phyloP scores from a whole-genome alignment of 2,113 vertebrate genomes.

The Lethenteron camtschaticum region DNA sequence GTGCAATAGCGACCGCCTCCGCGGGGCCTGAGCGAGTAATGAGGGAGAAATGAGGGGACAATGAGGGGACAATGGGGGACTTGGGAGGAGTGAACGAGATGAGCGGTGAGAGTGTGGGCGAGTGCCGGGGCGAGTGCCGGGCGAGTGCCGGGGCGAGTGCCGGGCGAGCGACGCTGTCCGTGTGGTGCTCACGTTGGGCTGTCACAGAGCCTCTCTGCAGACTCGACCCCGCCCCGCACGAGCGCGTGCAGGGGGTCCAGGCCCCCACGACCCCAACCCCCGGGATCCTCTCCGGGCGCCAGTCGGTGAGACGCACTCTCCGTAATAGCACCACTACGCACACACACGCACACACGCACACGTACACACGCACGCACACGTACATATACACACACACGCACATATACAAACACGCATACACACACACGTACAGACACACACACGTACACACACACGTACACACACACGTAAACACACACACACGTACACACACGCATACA shows the following conservation, averaged over 20 bases:
- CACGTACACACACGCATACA: too few species aligned
- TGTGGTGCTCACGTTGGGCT: constrained; percentile 50
- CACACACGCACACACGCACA: too few species aligned
- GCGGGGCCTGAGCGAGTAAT: constrained; percentile 37
- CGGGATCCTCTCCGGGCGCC: constrained; percentile 60
- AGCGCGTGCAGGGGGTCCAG: constrained; percentile 82
- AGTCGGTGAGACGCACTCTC: constrained; percentile 77
- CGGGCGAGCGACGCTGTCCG: background rate
- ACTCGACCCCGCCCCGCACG: constrained; percentile 73
- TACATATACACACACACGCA: too few species aligned
- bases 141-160: background rate
- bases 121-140: background rate
- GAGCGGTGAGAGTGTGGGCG: background rate
- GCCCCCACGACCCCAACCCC: constrained; percentile 73
- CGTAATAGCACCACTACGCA: constrained; percentile 75
- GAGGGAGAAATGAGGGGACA: too few species aligned
- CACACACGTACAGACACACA: too few species aligned
- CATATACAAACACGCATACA: too few species aligned
- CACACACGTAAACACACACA: too few species aligned
- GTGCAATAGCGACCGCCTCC: constrained; percentile 90
- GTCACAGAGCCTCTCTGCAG: constrained; percentile 58
- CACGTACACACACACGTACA: too few species aligned
- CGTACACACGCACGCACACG: too few species aligned
- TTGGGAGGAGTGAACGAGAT: background rate
- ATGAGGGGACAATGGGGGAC: background rate